A percentile compares a stretch with the other conserved stretches of the same genome.
Conservation (phyloP, 1,140 invertebrate species). For the Drosophila fuyamai region DNA sequence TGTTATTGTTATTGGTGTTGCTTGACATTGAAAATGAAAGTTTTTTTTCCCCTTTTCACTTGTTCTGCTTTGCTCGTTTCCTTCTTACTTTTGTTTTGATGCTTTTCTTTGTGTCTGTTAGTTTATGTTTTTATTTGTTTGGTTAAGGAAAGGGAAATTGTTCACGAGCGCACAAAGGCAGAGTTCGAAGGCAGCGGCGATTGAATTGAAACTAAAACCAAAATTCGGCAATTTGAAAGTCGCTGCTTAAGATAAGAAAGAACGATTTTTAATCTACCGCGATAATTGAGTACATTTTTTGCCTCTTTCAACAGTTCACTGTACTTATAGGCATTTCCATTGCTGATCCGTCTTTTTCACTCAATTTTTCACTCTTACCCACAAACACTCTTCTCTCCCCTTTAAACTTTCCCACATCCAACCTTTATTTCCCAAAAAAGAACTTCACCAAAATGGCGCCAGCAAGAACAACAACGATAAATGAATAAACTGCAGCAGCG, state of each 20-base stretch:
- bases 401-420: neutral
- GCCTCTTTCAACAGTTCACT: neutral
- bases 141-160: neutral
- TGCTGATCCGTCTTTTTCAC: neutral
- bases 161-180: slow-evolving; percentile 1
- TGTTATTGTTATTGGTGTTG: slow-evolving; percentile 18
- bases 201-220: neutral
- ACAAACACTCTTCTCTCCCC: neutral
- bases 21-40: slow-evolving; percentile 76
- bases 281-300: neutral
- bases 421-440: neutral
- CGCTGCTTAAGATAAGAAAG: neutral
- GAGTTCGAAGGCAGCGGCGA: neutral
- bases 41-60: slow-evolving; percentile 44
- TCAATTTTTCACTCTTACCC: neutral
- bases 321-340: neutral
- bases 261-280: too few relatives aligned
- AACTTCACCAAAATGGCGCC: slow-evolving; percentile 21
- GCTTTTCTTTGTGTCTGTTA: slow-evolving; percentile 1
- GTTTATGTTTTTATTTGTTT: slow-evolving; percentile 16
- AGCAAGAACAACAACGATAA: slow-evolving; percentile 8
- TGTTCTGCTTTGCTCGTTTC: slow-evolving; percentile 19
- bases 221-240: neutral
- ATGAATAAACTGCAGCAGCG: slow-evolving; percentile 23
- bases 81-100: slow-evolving; percentile 19